phyloP scores from a whole-genome alignment of 2,888 invertebrate species.

The Bombylius discolor region DNA sequence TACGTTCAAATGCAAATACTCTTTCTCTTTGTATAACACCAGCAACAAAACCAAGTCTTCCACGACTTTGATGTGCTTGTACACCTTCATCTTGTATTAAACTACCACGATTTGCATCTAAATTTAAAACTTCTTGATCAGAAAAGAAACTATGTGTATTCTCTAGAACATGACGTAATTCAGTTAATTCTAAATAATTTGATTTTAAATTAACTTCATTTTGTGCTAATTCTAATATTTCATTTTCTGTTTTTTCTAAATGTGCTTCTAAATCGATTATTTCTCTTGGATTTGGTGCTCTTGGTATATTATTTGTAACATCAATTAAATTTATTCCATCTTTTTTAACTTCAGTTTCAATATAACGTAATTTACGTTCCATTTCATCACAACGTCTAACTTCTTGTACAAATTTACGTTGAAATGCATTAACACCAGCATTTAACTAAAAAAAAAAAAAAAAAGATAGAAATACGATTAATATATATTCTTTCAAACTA shows the following conservation, averaged over 20 bases:
- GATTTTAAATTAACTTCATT: conserved; percentile 86
- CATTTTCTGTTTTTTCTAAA: conserved; percentile 90
- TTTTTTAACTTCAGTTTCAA: conserved; percentile 65
- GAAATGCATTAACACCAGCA: conserved; percentile 63
- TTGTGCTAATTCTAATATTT: conserved; percentile 83
- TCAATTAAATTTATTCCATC: conserved; percentile 58
- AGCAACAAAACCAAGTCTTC: conserved; percentile 56
- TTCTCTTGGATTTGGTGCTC: conserved; percentile 61
- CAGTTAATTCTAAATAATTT: conserved; percentile 82
- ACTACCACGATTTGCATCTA: conserved; percentile 44
- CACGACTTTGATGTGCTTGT: conserved; percentile 28
- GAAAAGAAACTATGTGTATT: conserved; percentile 57
- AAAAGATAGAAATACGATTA: neutral
- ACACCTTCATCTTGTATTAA: conserved; percentile 51
- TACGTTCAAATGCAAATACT: conserved; percentile 69
- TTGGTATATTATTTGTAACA: conserved; percentile 45
- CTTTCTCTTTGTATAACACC: conserved; percentile 74
- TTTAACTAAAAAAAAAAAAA: conserved; percentile 46
- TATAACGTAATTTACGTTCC: conserved; percentile 63
- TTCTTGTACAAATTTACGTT: conserved; percentile 73
- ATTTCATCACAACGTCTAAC: conserved; percentile 75
- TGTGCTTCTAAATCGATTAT: conserved; percentile 71
- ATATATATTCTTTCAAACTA: neutral
- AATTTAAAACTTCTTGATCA: conserved; percentile 26
- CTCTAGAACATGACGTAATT: conserved; percentile 79